Evolutionary conservation across 1,140 invertebrate genomes (phyloP).

Genomic region (Lepidurus packardi): DNA sequence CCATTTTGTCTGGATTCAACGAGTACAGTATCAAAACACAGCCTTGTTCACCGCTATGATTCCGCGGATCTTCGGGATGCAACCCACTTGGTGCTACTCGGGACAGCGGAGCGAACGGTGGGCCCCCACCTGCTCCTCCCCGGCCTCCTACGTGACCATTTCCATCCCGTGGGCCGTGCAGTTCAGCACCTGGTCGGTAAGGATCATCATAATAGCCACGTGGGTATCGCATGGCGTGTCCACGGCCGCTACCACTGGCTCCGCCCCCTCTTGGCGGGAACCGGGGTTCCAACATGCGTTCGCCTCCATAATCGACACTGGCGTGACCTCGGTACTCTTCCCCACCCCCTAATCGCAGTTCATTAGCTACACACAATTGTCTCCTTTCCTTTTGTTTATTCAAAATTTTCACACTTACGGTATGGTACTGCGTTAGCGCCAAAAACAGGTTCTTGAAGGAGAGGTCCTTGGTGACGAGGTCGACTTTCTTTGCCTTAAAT

Average conservation of each 20-base stretch:
- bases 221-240: constrained; percentile 5
- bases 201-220: neutral
- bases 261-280: constrained; percentile 34
- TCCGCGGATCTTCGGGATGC: constrained; percentile 33
- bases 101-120: constrained; percentile 36
- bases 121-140: constrained; percentile 46
- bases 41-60: constrained; percentile 50
- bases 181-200: neutral
- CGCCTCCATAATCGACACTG: neutral
- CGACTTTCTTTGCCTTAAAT: constrained; percentile 30
- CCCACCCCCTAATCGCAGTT: neutral
- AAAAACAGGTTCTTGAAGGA: constrained; percentile 78
- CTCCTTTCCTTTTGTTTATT: neutral
- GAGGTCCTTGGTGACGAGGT: constrained; percentile 60
- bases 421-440: constrained; percentile 75
- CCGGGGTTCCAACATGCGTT: neutral
- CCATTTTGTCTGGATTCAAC: constrained; percentile 84
- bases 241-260: constrained; percentile 29
- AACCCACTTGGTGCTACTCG: constrained; percentile 41
- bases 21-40: constrained; percentile 98
- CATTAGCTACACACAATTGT: neutral
- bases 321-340: neutral
- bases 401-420: constrained; percentile 57
- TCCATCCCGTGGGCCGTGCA: neutral
- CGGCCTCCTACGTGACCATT: constrained; percentile 43